A percentile compares a stretch with the other conserved stretches of the same genome.
These are phyloP conservation scores for Andinoacara biseriatus DNA, from an alignment of 2,113 vertebrate genomes.

Conservation along the genomic window DNA sequence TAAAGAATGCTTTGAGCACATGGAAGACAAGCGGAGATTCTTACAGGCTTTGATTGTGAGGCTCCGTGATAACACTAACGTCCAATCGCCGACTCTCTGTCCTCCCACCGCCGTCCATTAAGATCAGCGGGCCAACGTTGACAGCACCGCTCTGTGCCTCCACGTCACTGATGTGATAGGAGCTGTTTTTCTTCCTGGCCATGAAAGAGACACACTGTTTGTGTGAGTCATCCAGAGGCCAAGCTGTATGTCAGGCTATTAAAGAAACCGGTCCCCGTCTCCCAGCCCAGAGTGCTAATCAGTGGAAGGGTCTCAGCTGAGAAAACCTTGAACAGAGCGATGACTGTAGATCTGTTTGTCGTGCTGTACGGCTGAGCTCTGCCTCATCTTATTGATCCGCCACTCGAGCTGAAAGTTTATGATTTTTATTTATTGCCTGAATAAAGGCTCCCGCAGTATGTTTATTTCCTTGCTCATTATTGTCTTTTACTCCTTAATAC, in stretches of 20 bases:
- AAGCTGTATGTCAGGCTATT: slow-evolving; percentile 30
- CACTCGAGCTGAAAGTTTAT: background rate
- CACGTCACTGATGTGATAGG: background rate
- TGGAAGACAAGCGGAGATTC: slow-evolving; percentile 3
- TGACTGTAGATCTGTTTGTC: background rate
- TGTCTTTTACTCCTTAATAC: background rate
- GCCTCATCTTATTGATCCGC: slow-evolving; percentile 17
- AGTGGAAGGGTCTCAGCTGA: slow-evolving; percentile 20
- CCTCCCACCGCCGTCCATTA: slow-evolving; percentile 15
- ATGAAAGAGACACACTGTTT: slow-evolving; percentile 41
- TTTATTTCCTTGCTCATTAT: background rate
- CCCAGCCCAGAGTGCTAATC: slow-evolving; percentile 16
- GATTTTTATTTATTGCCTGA: background rate
- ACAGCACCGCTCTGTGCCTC: slow-evolving; percentile 6
- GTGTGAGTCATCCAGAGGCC: slow-evolving; percentile 44
- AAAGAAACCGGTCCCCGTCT: slow-evolving; percentile 10
- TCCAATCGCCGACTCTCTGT: background rate
- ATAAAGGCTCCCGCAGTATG: background rate
- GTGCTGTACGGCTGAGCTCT: background rate
- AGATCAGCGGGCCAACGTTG: slow-evolving; percentile 4
- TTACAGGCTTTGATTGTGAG: background rate
- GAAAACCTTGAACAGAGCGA: slow-evolving; percentile 17
- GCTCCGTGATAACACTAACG: background rate
- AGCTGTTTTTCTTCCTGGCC: slow-evolving; percentile 25
- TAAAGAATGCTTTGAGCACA: background rate